phyloP scores from a whole-genome alignment of 2,888 invertebrate genomes.

The Pristionchus entomophagus region DNA sequence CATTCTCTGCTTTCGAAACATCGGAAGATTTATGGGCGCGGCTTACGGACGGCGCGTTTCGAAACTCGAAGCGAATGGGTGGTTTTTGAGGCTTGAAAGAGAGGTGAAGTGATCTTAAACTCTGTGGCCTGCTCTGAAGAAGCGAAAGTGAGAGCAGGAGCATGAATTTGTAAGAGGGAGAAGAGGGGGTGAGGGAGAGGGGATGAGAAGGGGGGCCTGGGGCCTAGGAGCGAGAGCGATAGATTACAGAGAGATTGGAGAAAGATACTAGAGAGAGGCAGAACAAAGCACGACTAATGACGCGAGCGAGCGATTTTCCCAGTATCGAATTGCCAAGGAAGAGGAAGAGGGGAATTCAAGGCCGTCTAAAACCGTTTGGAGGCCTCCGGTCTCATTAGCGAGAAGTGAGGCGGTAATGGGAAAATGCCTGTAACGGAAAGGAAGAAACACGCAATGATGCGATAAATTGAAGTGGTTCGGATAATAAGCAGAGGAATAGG shows the following conservation, averaged over 20 bases:
- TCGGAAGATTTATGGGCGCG: too few relatives aligned
- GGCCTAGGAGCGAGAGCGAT: too few relatives aligned
- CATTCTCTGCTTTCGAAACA: too few relatives aligned
- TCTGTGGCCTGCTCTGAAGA: not conserved
- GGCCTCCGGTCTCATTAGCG: not conserved
- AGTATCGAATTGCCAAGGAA: not conserved
- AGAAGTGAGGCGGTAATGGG: not conserved
- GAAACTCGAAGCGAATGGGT: too few relatives aligned
- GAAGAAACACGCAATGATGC: too few relatives aligned
- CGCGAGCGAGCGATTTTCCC: too few relatives aligned
- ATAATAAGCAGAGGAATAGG: too few relatives aligned
- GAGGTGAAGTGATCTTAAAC: conserved; percentile 27
- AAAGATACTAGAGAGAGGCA: not conserved
- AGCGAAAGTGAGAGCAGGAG: not conserved
- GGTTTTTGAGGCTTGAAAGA: too few relatives aligned
- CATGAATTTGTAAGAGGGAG: conserved; percentile 23
- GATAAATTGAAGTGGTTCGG: too few relatives aligned
- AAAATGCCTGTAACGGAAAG: not conserved
- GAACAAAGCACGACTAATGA: conserved; percentile 25
- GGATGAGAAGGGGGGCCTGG: not conserved
- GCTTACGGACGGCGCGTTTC: too few relatives aligned
- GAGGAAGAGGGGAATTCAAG: not conserved
- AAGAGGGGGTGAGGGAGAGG: not conserved
- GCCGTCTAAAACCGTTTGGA: conserved; percentile 20
- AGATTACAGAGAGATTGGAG: not conserved